These are phyloP conservation scores for Tricholaema leucomelas DNA, from an alignment of 2,113 vertebrate genomes.

Conservation along the genomic window DNA sequence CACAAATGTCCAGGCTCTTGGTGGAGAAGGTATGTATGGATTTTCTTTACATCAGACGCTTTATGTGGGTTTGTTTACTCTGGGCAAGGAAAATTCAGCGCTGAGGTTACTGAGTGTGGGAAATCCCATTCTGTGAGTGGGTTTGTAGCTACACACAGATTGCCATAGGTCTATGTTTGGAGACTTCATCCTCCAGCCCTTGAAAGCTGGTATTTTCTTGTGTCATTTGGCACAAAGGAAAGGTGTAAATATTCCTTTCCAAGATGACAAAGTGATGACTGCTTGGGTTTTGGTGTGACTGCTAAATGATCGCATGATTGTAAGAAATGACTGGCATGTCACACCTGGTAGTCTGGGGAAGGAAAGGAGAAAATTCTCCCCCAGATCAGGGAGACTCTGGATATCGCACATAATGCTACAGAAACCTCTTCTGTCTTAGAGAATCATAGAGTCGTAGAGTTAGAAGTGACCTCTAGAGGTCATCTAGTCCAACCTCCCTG, in stretches of 20 bases:
- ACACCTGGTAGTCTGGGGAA: neutral
- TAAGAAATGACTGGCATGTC: neutral
- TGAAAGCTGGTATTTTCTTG: neutral
- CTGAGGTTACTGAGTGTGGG: neutral
- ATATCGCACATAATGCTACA: neutral
- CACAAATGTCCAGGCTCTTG: slow-evolving; percentile 76
- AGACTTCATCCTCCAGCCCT: neutral
- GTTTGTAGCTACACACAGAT: neutral
- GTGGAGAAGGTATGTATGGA: slow-evolving; percentile 79
- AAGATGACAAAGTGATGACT: neutral
- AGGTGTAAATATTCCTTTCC: neutral
- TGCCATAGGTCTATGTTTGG: neutral
- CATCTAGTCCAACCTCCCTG: no score
- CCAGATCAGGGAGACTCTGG: neutral
- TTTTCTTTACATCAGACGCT: neutral
- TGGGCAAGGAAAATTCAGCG: neutral
- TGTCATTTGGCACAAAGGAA: neutral
- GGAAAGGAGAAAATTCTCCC: neutral
- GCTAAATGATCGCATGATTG: neutral
- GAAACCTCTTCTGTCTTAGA: neutral
- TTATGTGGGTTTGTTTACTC: neutral
- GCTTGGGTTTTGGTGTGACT: neutral
- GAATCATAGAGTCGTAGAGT: no score
- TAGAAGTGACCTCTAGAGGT: no score
- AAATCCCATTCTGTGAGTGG: neutral